Evolutionary conservation across 2,113 vertebrate genomes (phyloP).

Genomic region (Stegostoma tigrinum): DNA sequence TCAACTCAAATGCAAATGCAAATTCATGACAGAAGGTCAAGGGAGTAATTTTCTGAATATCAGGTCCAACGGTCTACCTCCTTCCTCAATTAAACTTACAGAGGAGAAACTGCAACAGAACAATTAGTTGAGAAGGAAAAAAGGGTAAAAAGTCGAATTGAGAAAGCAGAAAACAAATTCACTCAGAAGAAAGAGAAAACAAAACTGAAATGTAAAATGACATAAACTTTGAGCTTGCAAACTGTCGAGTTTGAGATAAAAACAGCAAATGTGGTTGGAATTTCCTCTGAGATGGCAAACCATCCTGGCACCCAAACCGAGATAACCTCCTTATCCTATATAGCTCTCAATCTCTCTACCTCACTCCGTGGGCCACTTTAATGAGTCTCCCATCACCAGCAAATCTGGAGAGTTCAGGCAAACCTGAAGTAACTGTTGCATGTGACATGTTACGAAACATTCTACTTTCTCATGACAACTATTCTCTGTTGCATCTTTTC

Average conservation of each 20-base stretch:
- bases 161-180: not conserved
- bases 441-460: too few relatives aligned
- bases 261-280: not conserved
- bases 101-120: not conserved
- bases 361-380: not conserved
- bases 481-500: too few relatives aligned
- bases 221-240: too few relatives aligned
- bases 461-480: too few relatives aligned
- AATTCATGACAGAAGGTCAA: not conserved
- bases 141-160: not conserved
- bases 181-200: not conserved
- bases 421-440: not conserved
- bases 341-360: not conserved
- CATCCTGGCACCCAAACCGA: not conserved
- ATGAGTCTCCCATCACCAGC: not conserved
- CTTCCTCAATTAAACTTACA: not conserved
- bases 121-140: not conserved
- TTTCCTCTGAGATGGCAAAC: too few relatives aligned
- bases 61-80: not conserved
- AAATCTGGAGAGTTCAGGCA: not conserved
- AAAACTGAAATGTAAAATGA: not conserved
- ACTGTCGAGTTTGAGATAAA: too few relatives aligned
- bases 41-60: not conserved
- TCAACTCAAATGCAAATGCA: not conserved
- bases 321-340: not conserved